These are phyloP conservation scores for Antechinus stuartii DNA, from an alignment of 2,113 vertebrate genomes.

Conservation along the genomic window DNA sequence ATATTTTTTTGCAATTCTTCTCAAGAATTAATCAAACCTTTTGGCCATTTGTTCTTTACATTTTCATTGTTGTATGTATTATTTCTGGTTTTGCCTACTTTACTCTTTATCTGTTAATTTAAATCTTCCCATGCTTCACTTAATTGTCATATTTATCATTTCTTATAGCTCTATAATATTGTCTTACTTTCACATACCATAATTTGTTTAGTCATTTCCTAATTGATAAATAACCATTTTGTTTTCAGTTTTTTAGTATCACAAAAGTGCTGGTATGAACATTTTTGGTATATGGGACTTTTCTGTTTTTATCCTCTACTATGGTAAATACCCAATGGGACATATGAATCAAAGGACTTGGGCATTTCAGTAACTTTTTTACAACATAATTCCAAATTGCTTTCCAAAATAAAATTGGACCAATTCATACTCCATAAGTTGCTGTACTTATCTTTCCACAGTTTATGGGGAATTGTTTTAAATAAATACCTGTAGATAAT, in stretches of 20 bases:
- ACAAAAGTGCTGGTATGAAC: background rate
- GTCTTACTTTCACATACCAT: background rate
- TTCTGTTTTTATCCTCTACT: background rate
- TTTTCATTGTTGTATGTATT: background rate
- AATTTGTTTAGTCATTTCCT: background rate
- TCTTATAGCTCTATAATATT: background rate
- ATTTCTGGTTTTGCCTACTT: background rate
- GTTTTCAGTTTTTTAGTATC: background rate
- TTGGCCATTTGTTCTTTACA: background rate
- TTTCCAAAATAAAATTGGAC: no score
- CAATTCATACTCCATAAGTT: no score
- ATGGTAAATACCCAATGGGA: no score
- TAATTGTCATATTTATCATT: background rate
- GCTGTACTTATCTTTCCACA: no score
- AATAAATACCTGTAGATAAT: conserved; percentile 20
- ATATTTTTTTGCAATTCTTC: background rate
- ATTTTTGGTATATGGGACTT: background rate
- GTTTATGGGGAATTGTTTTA: background rate
- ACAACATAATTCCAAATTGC: no score
- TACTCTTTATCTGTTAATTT: background rate
- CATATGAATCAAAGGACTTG: background rate
- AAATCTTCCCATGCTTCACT: background rate
- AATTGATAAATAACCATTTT: background rate
- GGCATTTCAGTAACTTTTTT: no score
- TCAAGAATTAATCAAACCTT: background rate